Base-by-base conservation (phyloP, 2,113 vertebrate genomes). In the Neomonachus schauinslandi region DNA sequence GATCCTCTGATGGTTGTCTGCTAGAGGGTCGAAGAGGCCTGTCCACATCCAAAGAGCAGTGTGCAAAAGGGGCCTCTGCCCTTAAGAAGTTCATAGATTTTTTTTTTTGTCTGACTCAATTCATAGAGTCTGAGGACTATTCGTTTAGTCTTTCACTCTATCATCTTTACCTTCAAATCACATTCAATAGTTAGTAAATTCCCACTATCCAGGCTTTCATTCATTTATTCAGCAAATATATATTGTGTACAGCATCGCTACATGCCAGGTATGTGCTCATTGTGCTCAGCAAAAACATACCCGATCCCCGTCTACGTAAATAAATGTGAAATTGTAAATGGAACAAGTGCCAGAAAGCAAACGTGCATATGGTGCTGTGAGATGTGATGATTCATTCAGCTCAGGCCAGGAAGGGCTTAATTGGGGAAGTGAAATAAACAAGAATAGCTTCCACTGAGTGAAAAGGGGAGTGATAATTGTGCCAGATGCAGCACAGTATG, bases 261-360 rank as follows among this genome's bases (percentile, higher is more conserved):
- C 10, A 2, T 69, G 51, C 63, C 22, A n/a, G 4, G 1, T 18
- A 80, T n/a, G n/a, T 59, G 18, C 39, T 46, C 1, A 0, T 0
- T 16, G 26, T 49, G 15, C 39, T 84, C 39, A 80, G 28, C 39
- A 84, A 67, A 87, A 72, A 55, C 8, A 14, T 5, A 42, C 8
- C 24, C 0, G 1, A 46, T 14, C 18, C 22, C 36, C 39, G 8
- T 55, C 82, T 91, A 84, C 28, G 77, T 18, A 57, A 36, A 13
- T 65, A 67, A 89, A 36, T 69, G 2, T 91, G 31, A 83, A 74
- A 72, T 12, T 83, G 10, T 53, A 83, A 57, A 65, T 74, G 28
- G 36, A 26, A 10, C 77, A 57, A 72, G 33, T 82, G 31, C 39
- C 39, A 1, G 1, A 53, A 59, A 61, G 26, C 46, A 22, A 74